Evolutionary conservation across 2,888 invertebrate species (phyloP), one percentile per base, ranked within the genome.

Genomic region (Philereme vetulata): DNA sequence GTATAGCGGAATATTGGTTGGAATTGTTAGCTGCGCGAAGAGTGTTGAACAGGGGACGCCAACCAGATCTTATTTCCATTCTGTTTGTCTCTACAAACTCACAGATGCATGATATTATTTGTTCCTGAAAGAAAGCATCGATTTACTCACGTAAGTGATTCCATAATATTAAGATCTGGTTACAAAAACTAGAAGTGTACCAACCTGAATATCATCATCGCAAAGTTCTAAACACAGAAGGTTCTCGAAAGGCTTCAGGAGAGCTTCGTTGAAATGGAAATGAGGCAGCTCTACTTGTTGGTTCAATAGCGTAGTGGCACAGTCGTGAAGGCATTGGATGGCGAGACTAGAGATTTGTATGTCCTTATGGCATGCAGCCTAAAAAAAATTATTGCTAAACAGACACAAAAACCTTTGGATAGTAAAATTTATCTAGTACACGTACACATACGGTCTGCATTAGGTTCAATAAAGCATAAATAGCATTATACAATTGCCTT

Each of bases 51-150:
- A 99, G 89, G 0, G 99, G 98, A 55, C 98, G 93, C 99, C 99
- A 99, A 0, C 99, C 99, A 0, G 98, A 98, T 69, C 97, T 95
- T 45, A 99, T 98, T 90, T 98, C 98, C 62, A 96, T 96, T 72
- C 97, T 94, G 82, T 97, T 98, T 0, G 97, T 97, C 85, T 98
- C 98, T 0, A 99, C 98, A 74, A 99, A 97, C 86, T 98, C 98
- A 83, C 98, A 98, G 50, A 99, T 95, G 72, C 98, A 98, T 56
- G 97, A 97, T 47, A 99, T 97, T 73, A 99, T 98, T 90, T 95
- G 95, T 82, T 95, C 95, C 96, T 97, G 89, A 34, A 90, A 91
- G 64, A 34, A 45, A 64, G 52, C 52, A 42, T 48, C 36, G 40
- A 32, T 42, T 40, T 35, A 50, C 3, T 10, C n/a, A n/a, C n/a